Percentiles rank a stretch among this genome's conserved stretches.
These are phyloP conservation scores for human DNA, from an alignment of 2,113 vertebrate species.

Conservation along the genomic window GRCh38 chr6:70547501-70548000, in stretches of 20 bases:
- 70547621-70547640: background rate
- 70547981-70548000: background rate
- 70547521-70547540: background rate
- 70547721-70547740: background rate
- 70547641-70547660: background rate
- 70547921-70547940: background rate
- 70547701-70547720: background rate
- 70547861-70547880: background rate
- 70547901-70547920: background rate
- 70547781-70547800: background rate
- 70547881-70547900: background rate
- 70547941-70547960: background rate
- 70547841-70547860: background rate
- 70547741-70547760: background rate
- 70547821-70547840: conserved; percentile 37
- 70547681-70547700: background rate
- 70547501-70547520: background rate
- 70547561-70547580: background rate
- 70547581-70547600: background rate
- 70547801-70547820: conserved; percentile 17
- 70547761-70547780: background rate
- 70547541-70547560: background rate
- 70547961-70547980: background rate
- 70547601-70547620: background rate
- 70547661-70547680: background rate